phyloP scores from a whole-genome alignment of 2,888 invertebrate genomes.

The Harpalus rubripes region DNA sequence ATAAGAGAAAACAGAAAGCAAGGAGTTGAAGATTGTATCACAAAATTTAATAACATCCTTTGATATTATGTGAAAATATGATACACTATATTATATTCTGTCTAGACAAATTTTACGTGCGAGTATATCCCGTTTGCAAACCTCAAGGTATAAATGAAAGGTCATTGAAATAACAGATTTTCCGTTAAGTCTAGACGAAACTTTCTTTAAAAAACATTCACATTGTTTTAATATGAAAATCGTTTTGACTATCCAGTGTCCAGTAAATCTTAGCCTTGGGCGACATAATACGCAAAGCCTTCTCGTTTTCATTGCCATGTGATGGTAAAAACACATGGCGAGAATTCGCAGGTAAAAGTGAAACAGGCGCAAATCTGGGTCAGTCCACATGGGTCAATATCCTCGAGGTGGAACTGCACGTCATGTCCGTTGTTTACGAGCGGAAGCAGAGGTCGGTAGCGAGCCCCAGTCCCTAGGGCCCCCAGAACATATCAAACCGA shows the following conservation, averaged over 20 bases:
- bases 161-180: slow-evolving; percentile 29
- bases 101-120: slow-evolving; percentile 17
- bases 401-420: slow-evolving; percentile 64
- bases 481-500: slow-evolving; percentile 71
- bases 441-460: slow-evolving; percentile 70
- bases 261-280: neutral
- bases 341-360: slow-evolving; percentile 52
- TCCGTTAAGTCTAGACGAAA: neutral
- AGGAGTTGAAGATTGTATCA: neutral
- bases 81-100: neutral
- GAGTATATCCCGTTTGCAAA: slow-evolving; percentile 11
- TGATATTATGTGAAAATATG: neutral
- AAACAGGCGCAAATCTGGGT: slow-evolving; percentile 57
- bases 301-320: slow-evolving; percentile 49
- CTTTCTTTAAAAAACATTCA: neutral
- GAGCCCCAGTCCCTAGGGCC: slow-evolving; percentile 65
- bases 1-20: neutral
- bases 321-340: slow-evolving; percentile 30
- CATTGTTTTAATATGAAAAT: slow-evolving; percentile 24
- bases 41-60: slow-evolving; percentile 11
- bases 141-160: slow-evolving; percentile 18
- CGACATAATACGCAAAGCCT: neutral
- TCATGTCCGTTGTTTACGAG: slow-evolving; percentile 73
- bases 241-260: neutral
- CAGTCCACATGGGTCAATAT: slow-evolving; percentile 57